Percentiles rank a stretch among this genome's conserved stretches.
phyloP scores from a whole-genome alignment of 2,113 vertebrate species.

The Lipophrys pholis region DNA sequence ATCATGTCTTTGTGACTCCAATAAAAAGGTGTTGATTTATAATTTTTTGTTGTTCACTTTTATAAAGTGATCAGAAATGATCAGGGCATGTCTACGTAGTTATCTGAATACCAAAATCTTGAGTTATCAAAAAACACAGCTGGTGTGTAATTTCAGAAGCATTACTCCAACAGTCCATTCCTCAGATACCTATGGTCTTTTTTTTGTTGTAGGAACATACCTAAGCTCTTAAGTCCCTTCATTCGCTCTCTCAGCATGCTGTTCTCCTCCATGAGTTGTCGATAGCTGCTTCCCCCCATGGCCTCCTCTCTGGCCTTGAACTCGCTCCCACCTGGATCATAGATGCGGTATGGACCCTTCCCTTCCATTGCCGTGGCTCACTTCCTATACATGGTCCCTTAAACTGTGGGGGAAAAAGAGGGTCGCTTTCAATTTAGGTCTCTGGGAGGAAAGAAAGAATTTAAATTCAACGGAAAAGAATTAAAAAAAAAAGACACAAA shows the following conservation, averaged over 20 bases:
- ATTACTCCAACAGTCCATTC: background rate
- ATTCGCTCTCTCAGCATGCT: slow-evolving; percentile 92
- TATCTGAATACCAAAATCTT: background rate
- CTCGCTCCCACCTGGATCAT: slow-evolving; percentile 92
- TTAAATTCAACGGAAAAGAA: background rate
- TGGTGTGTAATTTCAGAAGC: background rate
- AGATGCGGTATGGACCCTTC: slow-evolving; percentile 95
- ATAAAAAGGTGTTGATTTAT: background rate
- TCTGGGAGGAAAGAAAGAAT: background rate
- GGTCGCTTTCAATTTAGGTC: background rate
- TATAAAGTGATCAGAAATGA: background rate
- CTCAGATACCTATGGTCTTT: slow-evolving; percentile 10
- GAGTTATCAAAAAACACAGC: background rate
- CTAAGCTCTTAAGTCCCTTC: slow-evolving; percentile 95
- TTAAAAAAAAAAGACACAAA: too few relatives aligned
- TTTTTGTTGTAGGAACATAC: slow-evolving; percentile 76
- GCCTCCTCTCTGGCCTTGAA: slow-evolving; percentile 83
- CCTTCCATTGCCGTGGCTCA: slow-evolving; percentile 89
- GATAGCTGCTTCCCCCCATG: slow-evolving; percentile 83
- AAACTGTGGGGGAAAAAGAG: slow-evolving; percentile 44
- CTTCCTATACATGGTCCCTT: slow-evolving; percentile 77
- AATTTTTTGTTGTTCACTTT: background rate
- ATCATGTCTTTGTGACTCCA: background rate
- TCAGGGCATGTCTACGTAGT: background rate
- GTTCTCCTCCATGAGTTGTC: slow-evolving; percentile 93